Evolutionary conservation across 2,797 vertebrate genomes (phyloP).

Genomic region (Myiotriccus ornatus): DNA sequence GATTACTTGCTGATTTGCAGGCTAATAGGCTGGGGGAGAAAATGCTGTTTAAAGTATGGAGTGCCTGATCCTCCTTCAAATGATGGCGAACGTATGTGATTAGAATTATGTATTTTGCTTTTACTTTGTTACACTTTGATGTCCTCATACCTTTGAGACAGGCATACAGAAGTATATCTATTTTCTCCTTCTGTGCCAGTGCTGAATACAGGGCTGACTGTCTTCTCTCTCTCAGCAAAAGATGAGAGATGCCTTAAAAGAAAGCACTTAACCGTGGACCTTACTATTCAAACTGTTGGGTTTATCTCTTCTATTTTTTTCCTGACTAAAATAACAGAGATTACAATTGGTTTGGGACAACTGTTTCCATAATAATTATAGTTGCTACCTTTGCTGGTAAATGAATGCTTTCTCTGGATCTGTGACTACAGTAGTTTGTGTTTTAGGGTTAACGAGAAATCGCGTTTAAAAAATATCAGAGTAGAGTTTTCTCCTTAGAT

Average conservation of each 20-base stretch:
- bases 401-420: conserved; percentile 8
- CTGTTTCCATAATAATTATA: conserved; percentile 11
- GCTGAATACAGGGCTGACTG: neutral
- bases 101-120: conserved; percentile 11
- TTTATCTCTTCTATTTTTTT: neutral
- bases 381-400: conserved; percentile 2
- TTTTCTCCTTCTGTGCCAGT: neutral
- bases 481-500: conserved; percentile 24
- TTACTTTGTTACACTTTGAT: neutral
- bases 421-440: neutral
- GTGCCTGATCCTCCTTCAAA: neutral
- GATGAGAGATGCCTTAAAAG: neutral
- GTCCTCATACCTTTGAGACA: neutral
- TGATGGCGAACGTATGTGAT: neutral
- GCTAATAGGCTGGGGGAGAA: neutral
- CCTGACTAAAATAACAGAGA: neutral
- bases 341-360: neutral
- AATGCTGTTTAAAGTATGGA: neutral
- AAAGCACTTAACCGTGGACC: neutral
- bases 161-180: neutral
- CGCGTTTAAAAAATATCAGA: conserved; percentile 30
- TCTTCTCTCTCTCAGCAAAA: neutral
- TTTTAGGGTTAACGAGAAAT: conserved; percentile 53
- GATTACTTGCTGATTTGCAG: neutral
- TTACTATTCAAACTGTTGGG: neutral